Evolutionary conservation across 2,888 invertebrate genomes (phyloP).

Genomic region (Drosophila mulleri): DNA sequence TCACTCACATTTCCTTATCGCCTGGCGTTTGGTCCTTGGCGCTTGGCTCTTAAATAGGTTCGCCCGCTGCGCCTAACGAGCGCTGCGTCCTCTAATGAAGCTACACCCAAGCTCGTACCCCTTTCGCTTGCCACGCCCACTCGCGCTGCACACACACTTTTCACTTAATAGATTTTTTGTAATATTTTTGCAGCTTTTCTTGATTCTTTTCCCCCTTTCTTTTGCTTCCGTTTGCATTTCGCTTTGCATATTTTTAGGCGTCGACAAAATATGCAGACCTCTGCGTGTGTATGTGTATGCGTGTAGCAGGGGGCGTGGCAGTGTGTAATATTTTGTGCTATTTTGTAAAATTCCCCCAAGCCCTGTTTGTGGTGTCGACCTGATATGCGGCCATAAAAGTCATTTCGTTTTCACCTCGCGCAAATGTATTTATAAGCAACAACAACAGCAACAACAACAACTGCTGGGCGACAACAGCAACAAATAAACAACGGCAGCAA

Average conservation of each 20-base stretch:
- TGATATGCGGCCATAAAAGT: slow-evolving; percentile 59
- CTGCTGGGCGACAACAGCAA: slow-evolving; percentile 8
- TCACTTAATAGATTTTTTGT: slow-evolving; percentile 61
- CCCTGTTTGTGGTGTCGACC: slow-evolving; percentile 15
- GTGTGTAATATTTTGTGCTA: slow-evolving; percentile 63
- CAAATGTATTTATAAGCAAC: slow-evolving; percentile 62
- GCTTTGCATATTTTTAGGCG: slow-evolving; percentile 63
- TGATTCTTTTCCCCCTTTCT: not conserved
- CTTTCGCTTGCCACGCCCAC: not conserved
- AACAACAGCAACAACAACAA: slow-evolving; percentile 32
- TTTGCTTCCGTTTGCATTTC: slow-evolving; percentile 36
- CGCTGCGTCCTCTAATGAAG: slow-evolving; percentile 34
- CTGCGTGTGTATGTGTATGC: slow-evolving; percentile 16
- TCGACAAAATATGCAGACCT: slow-evolving; percentile 61
- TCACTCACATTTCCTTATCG: slow-evolving; percentile 1
- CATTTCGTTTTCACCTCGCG: slow-evolving; percentile 64
- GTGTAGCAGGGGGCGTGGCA: slow-evolving; percentile 47
- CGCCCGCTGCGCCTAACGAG: slow-evolving; percentile 28
- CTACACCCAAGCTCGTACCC: not conserved
- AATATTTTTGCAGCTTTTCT: slow-evolving; percentile 36
- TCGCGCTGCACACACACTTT: slow-evolving; percentile 54
- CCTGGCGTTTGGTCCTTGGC: not conserved
- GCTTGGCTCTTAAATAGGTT: slow-evolving; percentile 19
- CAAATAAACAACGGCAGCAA: slow-evolving; percentile 1
- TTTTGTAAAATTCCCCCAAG: slow-evolving; percentile 58